These are phyloP conservation scores for Muscicapa comitata DNA, from an alignment of 2,797 vertebrate genomes.

Conservation along the genomic window DNA sequence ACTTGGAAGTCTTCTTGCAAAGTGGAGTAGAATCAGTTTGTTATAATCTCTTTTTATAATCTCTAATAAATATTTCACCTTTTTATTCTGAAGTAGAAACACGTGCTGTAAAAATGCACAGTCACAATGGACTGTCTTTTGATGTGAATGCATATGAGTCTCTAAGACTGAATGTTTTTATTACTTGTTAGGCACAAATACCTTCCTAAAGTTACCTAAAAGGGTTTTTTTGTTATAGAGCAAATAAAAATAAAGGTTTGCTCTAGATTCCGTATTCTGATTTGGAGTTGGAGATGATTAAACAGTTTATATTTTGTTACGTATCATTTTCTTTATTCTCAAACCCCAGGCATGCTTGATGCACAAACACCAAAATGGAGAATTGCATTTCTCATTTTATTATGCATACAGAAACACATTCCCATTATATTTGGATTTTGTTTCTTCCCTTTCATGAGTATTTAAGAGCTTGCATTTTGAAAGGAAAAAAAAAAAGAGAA, in stretches of 20 bases:
- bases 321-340: neutral
- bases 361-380: neutral
- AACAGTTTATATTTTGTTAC: neutral
- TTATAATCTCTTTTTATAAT: constrained; percentile 2
- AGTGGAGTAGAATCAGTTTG: neutral
- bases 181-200: neutral
- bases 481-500: neutral
- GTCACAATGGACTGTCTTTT: neutral
- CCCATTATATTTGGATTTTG: neutral
- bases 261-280: neutral
- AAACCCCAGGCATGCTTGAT: neutral
- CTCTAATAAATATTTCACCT: constrained; percentile 25
- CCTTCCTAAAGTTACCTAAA: neutral
- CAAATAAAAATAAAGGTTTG: neutral
- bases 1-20: neutral
- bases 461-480: neutral
- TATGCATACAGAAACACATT: neutral
- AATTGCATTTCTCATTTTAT: neutral
- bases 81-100: neutral
- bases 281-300: neutral
- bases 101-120: neutral
- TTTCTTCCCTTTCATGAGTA: neutral
- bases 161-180: neutral
- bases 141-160: neutral
- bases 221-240: neutral